Base-by-base conservation (phyloP, 2,888 invertebrate species). In the Plutella xylostella region DNA sequence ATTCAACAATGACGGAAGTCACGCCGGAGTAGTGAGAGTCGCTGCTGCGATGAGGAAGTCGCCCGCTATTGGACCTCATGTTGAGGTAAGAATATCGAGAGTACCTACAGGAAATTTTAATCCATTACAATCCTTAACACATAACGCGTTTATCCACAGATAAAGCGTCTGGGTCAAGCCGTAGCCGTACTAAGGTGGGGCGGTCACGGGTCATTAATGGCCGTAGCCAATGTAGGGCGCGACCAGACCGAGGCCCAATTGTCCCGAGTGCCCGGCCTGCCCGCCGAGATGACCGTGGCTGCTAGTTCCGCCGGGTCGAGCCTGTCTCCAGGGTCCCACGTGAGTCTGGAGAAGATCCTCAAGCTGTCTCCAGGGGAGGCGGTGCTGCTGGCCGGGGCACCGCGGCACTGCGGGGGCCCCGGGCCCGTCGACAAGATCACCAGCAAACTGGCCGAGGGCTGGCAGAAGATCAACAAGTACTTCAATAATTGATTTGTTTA, bases 111-210 rank as follows among this genome's bases (percentile, higher is more conserved):
- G 3, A 3, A 28, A 4, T 9, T 28, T 28, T 28, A 22, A 5
- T 22, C 22, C 28, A 6, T 25, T 25, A 25, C 9, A 7, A 25
- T 25, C n/a, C 9, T 28, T n/a, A 28, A 12, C 28, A 28, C 9
- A 12, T n/a, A 28, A 12, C 28, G 9, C 28, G n/a, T 21, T 21
- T 34, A 12, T 14, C 68, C 69, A 46, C 62, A 87, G 72, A 86
- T 88, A 47, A 87, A 86, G 45, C 87, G 88, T 45, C 77, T 88
- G 35, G 87, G 87, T 45, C 74, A 67, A 4, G 73, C 73, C 0
- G 45, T 80, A 25, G 65, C 68, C 2, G 53, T 82, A 1, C 54
- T 82, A 4, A 59, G 80, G 46, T 82, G 83, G 83, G 83, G 82
- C 5, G 66, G 70, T 0, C 45, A 57, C 0, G 80, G 79, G 2